A percentile compares a stretch with the other conserved stretches of the same genome.
Conservation (phyloP, 2,888 invertebrate species). For the Yponomeuta evonymella region DNA sequence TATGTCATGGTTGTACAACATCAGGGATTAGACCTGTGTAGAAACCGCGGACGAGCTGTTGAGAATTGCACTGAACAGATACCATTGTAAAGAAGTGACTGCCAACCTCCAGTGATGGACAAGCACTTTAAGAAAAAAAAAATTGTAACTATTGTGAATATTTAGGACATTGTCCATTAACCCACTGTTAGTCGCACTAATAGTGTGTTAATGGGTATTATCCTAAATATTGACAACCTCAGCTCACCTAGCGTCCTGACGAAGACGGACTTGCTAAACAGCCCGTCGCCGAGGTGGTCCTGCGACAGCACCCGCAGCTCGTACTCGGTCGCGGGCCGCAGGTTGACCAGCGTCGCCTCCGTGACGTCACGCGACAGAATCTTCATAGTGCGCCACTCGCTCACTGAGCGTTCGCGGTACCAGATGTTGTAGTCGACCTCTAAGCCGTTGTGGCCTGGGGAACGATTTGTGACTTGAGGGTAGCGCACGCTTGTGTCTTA, state of each 20-base stretch:
- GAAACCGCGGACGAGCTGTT: no score
- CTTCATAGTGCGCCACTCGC: slow-evolving; percentile 90
- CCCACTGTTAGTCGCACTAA: not conserved
- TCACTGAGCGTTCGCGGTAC: slow-evolving; percentile 85
- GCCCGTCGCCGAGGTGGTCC: slow-evolving; percentile 89
- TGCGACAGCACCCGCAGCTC: slow-evolving; percentile 94
- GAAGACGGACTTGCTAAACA: slow-evolving; percentile 89
- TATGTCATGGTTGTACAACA: no score
- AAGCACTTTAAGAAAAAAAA: no score
- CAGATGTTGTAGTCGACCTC: slow-evolving; percentile 90
- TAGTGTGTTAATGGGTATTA: not conserved
- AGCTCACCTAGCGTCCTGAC: slow-evolving; percentile 79
- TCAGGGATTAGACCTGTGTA: no score
- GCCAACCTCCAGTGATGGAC: no score
- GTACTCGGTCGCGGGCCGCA: slow-evolving; percentile 86
- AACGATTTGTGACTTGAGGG: no score
- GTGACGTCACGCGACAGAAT: slow-evolving; percentile 83
- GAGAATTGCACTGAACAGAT: no score
- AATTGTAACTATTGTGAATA: no score
- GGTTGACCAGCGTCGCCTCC: slow-evolving; percentile 85
- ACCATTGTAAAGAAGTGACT: no score
- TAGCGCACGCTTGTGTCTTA: no score
- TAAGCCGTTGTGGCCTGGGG: slow-evolving; percentile 81
- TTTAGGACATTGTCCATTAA: no score
- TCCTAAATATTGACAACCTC: not conserved